These are phyloP conservation scores for Chlorocebus sabaeus DNA, from an alignment of 2,113 vertebrate species.

Conservation along the genomic window DNA sequence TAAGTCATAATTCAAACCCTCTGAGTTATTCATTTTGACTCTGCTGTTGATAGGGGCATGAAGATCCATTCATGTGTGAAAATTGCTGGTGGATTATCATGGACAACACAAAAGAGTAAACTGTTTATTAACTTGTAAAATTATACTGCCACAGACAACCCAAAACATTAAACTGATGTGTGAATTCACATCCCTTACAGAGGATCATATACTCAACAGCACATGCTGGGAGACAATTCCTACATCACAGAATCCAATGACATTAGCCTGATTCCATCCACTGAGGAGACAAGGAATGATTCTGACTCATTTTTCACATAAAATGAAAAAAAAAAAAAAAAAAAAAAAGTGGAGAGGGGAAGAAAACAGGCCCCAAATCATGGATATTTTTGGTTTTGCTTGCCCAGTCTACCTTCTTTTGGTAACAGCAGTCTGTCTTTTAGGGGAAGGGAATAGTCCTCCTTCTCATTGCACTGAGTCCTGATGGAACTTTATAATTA, in stretches of 20 bases:
- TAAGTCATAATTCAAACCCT: neutral
- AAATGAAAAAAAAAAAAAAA: neutral
- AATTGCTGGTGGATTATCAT: neutral
- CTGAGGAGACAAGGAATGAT: neutral
- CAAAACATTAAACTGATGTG: neutral
- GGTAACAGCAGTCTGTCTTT: neutral
- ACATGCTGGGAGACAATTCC: neutral
- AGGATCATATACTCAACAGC: neutral
- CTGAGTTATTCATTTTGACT: neutral
- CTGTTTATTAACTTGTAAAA: constrained; percentile 16
- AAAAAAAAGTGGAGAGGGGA: too few relatives aligned
- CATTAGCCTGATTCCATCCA: neutral
- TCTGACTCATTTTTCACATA: neutral
- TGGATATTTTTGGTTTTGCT: neutral
- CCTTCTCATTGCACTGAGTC: neutral
- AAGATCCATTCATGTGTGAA: neutral
- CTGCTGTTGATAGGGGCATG: neutral
- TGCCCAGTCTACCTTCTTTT: neutral
- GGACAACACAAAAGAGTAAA: neutral
- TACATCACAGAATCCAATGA: neutral
- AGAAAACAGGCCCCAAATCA: neutral
- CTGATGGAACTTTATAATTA: neutral
- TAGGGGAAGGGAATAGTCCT: neutral
- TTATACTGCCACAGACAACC: neutral
- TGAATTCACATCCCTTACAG: neutral